Conservation (phyloP, 2,797 vertebrate species). For the Myiothlypis coronata region DNA sequence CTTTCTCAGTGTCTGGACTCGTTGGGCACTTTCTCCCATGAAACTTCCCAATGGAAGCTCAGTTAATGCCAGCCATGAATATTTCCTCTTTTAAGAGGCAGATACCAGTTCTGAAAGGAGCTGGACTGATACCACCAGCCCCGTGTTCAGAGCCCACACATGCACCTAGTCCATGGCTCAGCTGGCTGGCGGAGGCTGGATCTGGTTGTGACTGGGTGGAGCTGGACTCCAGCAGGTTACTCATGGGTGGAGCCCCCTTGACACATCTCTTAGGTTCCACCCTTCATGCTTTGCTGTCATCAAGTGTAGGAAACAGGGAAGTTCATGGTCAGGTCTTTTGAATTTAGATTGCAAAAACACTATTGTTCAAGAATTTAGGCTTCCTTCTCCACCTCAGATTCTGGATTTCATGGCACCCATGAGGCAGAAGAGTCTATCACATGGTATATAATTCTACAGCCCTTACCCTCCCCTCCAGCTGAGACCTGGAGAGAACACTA, state of each 20-base stretch:
- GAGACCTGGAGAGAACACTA: neutral
- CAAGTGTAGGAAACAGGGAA: neutral
- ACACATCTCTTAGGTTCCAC: neutral
- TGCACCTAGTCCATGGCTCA: accelerated
- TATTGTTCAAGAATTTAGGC: neutral
- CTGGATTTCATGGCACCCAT: neutral
- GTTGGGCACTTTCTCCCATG: neutral
- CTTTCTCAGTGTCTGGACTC: neutral
- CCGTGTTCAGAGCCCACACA: neutral
- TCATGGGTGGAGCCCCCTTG: neutral
- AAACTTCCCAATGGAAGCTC: neutral
- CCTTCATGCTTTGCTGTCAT: neutral
- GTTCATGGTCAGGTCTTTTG: too few relatives aligned
- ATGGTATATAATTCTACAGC: neutral
- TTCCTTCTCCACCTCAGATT: neutral
- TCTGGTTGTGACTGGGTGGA: neutral
- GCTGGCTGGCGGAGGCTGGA: accelerated
- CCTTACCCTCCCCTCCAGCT: neutral
- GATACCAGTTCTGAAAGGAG: neutral
- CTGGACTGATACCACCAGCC: neutral
- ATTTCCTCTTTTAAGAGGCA: neutral
- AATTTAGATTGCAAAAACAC: neutral
- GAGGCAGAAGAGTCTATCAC: neutral
- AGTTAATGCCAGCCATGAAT: neutral
- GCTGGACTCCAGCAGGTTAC: neutral